Conservation (phyloP, 1,140 invertebrate genomes). For the Bradynema listronoti region DNA sequence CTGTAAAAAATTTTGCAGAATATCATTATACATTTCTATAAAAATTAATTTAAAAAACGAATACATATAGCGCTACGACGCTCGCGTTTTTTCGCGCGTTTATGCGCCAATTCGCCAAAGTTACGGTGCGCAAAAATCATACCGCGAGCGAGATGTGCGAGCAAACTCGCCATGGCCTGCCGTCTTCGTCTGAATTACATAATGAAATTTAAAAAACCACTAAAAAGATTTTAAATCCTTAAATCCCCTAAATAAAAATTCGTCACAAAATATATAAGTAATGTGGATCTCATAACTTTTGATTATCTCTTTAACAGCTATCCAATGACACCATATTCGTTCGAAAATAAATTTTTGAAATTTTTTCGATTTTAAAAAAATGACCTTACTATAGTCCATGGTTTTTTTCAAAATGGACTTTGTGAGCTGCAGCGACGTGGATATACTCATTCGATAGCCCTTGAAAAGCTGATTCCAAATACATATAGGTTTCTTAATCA, state of each 20-base stretch:
- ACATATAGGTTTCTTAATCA: too few relatives aligned
- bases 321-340: too few relatives aligned
- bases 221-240: conserved; percentile 6
- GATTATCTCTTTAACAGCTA: too few relatives aligned
- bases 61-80: conserved; percentile 13
- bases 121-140: conserved; percentile 57
- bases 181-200: conserved; percentile 33
- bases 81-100: conserved; percentile 37
- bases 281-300: not conserved
- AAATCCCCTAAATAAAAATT: too few relatives aligned
- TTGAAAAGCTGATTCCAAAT: too few relatives aligned
- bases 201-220: not conserved
- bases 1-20: conserved; percentile 31
- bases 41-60: not conserved
- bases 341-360: too few relatives aligned
- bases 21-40: not conserved
- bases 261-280: too few relatives aligned
- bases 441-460: too few relatives aligned
- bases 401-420: too few relatives aligned
- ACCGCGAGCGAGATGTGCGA: conserved; percentile 53
- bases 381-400: too few relatives aligned
- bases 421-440: too few relatives aligned
- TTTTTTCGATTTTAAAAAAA: too few relatives aligned
- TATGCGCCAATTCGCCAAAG: conserved; percentile 46
- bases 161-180: conserved; percentile 49